These are phyloP conservation scores for Pangasius mekongensis DNA, from an alignment of 2,797 vertebrate genomes.

Conservation along the genomic window DNA sequence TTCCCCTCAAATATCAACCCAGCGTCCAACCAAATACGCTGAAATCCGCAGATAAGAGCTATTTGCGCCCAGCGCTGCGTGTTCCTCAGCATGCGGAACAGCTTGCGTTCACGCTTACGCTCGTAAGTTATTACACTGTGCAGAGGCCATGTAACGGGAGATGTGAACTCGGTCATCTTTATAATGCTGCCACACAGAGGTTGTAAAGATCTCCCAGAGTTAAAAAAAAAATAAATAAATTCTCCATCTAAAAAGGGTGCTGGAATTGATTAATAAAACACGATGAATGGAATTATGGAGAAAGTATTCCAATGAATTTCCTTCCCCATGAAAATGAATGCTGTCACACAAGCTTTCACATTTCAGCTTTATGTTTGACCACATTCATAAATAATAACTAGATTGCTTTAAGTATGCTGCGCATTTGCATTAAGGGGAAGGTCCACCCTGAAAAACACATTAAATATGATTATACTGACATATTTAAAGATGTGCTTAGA, in stretches of 20 bases:
- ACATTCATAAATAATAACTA: constrained; percentile 14
- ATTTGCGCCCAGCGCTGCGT: not conserved
- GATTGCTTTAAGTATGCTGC: not conserved
- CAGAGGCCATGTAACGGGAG: constrained; percentile 23
- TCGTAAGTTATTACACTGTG: constrained; percentile 12
- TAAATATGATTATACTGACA: not conserved
- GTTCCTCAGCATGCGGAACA: not conserved
- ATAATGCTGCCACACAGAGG: constrained; percentile 15
- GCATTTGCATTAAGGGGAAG: not conserved
- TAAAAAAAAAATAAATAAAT: not conserved
- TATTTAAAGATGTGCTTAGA: not conserved
- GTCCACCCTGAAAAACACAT: not conserved
- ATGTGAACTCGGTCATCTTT: constrained; percentile 35
- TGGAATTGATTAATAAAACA: constrained; percentile 40
- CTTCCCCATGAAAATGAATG: not conserved
- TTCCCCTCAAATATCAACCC: constrained; percentile 24
- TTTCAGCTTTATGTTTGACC: constrained; percentile 18
- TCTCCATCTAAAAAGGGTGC: constrained; percentile 5
- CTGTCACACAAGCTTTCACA: constrained; percentile 10
- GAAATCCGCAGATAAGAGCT: constrained; percentile 11
- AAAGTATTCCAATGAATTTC: not conserved
- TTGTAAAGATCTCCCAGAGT: constrained; percentile 20
- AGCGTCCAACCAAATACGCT: constrained; percentile 25
- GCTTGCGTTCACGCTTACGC: not conserved
- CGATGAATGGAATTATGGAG: not conserved